Evolutionary conservation across 1,140 invertebrate genomes (phyloP), one percentile per base, ranked within the genome.

Genomic region (Ganaspis sp.): DNA sequence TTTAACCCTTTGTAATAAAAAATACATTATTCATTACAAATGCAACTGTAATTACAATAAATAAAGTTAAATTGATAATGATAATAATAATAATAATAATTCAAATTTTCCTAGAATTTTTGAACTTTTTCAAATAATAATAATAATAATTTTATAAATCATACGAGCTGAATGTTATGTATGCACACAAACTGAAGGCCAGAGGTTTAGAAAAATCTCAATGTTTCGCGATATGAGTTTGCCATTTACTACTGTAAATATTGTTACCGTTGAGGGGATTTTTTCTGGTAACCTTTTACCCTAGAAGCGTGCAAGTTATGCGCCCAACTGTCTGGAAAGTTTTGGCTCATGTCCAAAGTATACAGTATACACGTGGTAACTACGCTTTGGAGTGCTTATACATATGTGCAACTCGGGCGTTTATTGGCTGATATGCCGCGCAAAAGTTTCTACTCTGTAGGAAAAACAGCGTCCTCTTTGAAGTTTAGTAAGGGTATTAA

Each of bases 291-390:
- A 82, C 64, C 73, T 70, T 49, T 72, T 49, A 26, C 70, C 54
- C 74, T 23, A 26, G 19, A 23, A 37, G 38, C 26, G 72, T 76
- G 75, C 54, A 69, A 70, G 40, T 69, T 80, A 81, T 84, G 81
- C 79, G 81, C 81, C 81, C 80, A 84, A 84, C 83, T 80, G 80
- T 84, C 83, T 84, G 81, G 74, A 83, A 83, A 83, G 81, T 84
- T 83, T 84, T 82, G 81, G 81, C 78, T 40, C 72, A 49, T 58
- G n/a, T 78, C 83, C 83, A 83, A 77, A 79, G 78, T 58, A 70
- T 75, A 49, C 54, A 79, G 77, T 58, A 75, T 70, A 34, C 54
- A 64, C 54, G 54, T 64, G 23, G 54, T 64, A 49, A 26, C 23
- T 29, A 64, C 54, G 23, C 23, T 49, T 49, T 49, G 42, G 42